phyloP scores from a whole-genome alignment of 2,888 invertebrate genomes.

The Blastobasis adustella region DNA sequence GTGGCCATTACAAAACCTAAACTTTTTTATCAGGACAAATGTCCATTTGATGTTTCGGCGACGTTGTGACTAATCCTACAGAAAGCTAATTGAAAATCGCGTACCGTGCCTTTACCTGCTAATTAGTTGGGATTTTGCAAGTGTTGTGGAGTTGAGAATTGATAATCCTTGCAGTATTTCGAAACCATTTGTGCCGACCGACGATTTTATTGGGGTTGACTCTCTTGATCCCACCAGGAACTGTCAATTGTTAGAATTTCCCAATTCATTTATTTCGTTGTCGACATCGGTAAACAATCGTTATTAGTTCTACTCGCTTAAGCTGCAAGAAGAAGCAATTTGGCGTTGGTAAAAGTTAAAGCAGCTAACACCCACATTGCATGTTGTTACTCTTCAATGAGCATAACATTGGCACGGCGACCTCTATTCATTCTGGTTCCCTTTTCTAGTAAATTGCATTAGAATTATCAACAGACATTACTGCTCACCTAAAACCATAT shows the following conservation, averaged over 20 bases:
- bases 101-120: conserved; percentile 40
- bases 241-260: conserved; percentile 66
- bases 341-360: conserved; percentile 41
- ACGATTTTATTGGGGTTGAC: conserved; percentile 61
- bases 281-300: conserved; percentile 22
- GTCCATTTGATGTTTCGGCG: conserved; percentile 75
- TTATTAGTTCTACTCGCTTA: conserved; percentile 15
- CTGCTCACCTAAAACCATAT: conserved; percentile 11
- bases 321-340: conserved; percentile 30
- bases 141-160: conserved; percentile 37
- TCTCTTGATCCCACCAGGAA: conserved; percentile 48
- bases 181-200: conserved; percentile 58
- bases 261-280: conserved; percentile 43
- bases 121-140: conserved; percentile 31
- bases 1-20: conserved; percentile 75
- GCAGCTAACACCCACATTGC: conserved; percentile 52
- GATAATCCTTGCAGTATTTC: conserved; percentile 37
- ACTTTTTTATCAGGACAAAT: conserved; percentile 73
- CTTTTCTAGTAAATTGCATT: conserved; percentile 39
- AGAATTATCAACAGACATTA: conserved; percentile 25
- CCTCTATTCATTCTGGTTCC: conserved; percentile 53
- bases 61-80: conserved; percentile 69
- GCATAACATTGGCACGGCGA: conserved; percentile 69
- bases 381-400: conserved; percentile 72
- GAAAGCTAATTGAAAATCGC: conserved; percentile 48